Percentiles rank a stretch among this genome's conserved stretches.
These are phyloP conservation scores for Cydia fagiglandana DNA, from an alignment of 1,140 invertebrate genomes.

Conservation along the genomic window DNA sequence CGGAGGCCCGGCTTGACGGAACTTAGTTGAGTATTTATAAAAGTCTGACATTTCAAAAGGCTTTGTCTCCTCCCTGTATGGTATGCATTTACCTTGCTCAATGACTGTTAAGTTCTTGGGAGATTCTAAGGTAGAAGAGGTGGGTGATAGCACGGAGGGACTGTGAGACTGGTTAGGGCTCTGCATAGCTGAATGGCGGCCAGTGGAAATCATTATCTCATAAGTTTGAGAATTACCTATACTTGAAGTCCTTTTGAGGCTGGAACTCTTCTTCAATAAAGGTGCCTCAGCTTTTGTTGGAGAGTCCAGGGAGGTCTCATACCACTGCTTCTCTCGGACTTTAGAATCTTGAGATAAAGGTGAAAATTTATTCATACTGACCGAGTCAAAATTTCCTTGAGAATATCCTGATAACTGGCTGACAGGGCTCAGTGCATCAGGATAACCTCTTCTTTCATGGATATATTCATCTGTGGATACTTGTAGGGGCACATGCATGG, in stretches of 20 bases:
- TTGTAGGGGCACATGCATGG: constrained; percentile 66
- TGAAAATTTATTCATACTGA: constrained; percentile 70
- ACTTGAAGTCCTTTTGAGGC: constrained; percentile 71
- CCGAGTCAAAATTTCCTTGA: constrained; percentile 66
- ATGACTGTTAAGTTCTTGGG: constrained; percentile 91
- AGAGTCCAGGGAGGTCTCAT: constrained; percentile 86
- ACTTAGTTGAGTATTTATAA: constrained; percentile 98
- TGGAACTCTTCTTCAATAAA: constrained; percentile 63
- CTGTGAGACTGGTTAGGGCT: constrained; percentile 66
- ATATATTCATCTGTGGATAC: constrained; percentile 70
- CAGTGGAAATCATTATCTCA: constrained; percentile 69
- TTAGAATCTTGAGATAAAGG: constrained; percentile 69
- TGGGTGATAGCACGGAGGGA: constrained; percentile 65
- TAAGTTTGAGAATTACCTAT: constrained; percentile 70
- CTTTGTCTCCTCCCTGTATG: constrained; percentile 95
- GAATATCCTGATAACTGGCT: constrained; percentile 69
- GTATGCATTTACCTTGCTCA: constrained; percentile 92
- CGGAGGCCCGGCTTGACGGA: constrained; percentile 82
- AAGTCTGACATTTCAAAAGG: constrained; percentile 98
- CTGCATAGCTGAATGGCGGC: constrained; percentile 68
- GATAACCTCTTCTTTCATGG: constrained; percentile 57
- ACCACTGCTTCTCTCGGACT: constrained; percentile 85
- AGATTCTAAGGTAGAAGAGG: constrained; percentile 83
- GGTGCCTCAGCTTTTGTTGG: constrained; percentile 69
- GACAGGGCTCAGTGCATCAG: constrained; percentile 67